phyloP scores from a whole-genome alignment of 2,888 invertebrate genomes.

The Eupithecia vulgata region DNA sequence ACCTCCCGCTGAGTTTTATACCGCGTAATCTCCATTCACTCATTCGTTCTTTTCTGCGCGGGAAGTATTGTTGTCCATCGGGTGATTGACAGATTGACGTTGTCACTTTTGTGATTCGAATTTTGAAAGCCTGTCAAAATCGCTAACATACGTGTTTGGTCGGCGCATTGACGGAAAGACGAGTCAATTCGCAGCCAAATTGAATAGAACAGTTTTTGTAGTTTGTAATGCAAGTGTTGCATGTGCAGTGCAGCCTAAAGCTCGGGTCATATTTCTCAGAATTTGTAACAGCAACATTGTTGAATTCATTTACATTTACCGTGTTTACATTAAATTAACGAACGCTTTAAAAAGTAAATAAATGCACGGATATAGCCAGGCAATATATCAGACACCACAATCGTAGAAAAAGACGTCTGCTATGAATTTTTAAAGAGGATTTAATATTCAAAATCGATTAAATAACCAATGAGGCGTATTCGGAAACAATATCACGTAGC shows the following conservation, averaged over 20 bases:
- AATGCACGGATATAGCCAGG: conserved; percentile 35
- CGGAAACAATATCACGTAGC: conserved; percentile 46
- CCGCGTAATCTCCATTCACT: conserved; percentile 49
- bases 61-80: conserved; percentile 47
- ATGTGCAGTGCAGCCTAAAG: conserved; percentile 9
- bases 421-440: conserved; percentile 45
- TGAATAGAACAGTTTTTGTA: conserved; percentile 12
- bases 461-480: conserved; percentile 50
- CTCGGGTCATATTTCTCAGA: conserved; percentile 23
- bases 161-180: conserved; percentile 26
- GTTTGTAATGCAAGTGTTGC: not conserved
- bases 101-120: conserved; percentile 42
- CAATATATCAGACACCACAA: conserved; percentile 45
- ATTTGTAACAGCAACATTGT: conserved; percentile 23
- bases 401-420: conserved; percentile 42
- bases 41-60: conserved; percentile 56
- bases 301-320: conserved; percentile 38
- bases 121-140: conserved; percentile 43
- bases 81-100: conserved; percentile 45
- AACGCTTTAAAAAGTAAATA: conserved; percentile 34
- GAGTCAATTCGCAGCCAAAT: conserved; percentile 25
- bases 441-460: conserved; percentile 49
- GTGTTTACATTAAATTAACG: conserved; percentile 20
- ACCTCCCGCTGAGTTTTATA: conserved; percentile 53
- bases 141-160: conserved; percentile 45